phyloP scores from a whole-genome alignment of 2,113 vertebrate genomes.

The Paradoxurus hermaphroditus region DNA sequence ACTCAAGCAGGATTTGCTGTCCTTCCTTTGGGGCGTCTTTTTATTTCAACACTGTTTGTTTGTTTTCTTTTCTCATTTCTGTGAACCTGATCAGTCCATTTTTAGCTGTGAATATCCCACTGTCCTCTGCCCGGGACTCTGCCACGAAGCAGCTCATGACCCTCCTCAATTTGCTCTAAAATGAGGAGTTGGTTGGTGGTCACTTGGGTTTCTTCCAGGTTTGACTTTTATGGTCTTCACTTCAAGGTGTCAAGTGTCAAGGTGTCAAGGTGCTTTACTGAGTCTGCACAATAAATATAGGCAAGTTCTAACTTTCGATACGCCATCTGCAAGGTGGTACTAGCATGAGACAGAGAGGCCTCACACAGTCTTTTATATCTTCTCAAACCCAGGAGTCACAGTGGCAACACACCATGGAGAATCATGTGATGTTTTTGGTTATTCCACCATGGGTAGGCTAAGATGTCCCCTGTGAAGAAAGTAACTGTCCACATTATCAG shows the following conservation, averaged over 20 bases:
- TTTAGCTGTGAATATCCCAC: not conserved
- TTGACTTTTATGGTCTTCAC: not conserved
- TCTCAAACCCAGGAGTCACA: not conserved
- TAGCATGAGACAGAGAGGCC: not conserved
- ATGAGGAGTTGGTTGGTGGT: not conserved
- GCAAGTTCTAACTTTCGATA: not conserved
- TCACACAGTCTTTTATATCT: not conserved
- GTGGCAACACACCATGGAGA: too few species aligned
- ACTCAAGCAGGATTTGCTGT: not conserved
- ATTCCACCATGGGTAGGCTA: not conserved
- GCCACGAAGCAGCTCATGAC: not conserved
- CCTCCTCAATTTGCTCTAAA: not conserved
- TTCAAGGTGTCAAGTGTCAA: too few species aligned
- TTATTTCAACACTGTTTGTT: not conserved
- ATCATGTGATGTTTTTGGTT: not conserved
- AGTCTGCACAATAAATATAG: not conserved
- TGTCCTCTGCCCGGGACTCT: not conserved
- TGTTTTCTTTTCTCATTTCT: not conserved
- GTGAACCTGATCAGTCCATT: not conserved
- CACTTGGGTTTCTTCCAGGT: not conserved
- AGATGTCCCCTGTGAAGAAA: not conserved
- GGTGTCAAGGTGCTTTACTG: accelerated
- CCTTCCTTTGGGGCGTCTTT: not conserved
- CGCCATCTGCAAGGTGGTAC: too few species aligned
- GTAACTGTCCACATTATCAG: not conserved